These are phyloP conservation scores for Pseudochromis fuscus DNA, from an alignment of 2,797 vertebrate species.

Conservation along the genomic window DNA sequence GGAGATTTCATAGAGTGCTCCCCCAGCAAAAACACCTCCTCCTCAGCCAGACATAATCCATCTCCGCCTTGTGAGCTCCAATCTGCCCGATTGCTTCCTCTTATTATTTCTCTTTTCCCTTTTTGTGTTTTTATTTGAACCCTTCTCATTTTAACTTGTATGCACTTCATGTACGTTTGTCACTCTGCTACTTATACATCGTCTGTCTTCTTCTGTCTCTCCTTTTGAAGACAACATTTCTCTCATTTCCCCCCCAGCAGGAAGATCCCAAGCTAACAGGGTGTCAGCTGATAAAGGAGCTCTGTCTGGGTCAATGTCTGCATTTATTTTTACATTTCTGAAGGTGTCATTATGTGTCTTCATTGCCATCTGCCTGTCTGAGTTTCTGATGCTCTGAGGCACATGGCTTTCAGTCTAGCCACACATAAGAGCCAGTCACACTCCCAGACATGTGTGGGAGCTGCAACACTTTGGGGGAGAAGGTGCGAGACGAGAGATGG, in stretches of 20 bases:
- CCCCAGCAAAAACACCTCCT: slow-evolving; percentile 43
- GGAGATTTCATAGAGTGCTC: slow-evolving; percentile 56
- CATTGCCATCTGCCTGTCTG: slow-evolving; percentile 69
- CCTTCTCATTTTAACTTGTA: slow-evolving; percentile 11
- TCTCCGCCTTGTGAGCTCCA: slow-evolving; percentile 54
- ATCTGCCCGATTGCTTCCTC: slow-evolving; percentile 40
- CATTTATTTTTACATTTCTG: slow-evolving; percentile 42
- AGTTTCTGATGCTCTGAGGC: slow-evolving; percentile 47
- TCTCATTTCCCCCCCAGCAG: neutral
- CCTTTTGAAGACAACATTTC: neutral
- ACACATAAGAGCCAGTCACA: slow-evolving; percentile 58
- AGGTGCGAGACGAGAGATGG: slow-evolving; percentile 69
- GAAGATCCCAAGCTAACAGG: slow-evolving; percentile 7
- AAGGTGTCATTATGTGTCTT: slow-evolving; percentile 31
- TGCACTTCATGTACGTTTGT: slow-evolving; percentile 1
- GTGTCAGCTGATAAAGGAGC: slow-evolving; percentile 12
- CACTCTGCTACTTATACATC: slow-evolving; percentile 5
- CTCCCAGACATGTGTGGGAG: slow-evolving; percentile 73
- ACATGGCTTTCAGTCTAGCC: slow-evolving; percentile 56
- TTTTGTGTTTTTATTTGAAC: neutral
- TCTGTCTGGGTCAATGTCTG: slow-evolving; percentile 51
- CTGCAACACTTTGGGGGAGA: slow-evolving; percentile 44
- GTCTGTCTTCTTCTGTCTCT: neutral
- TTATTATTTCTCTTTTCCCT: slow-evolving; percentile 37
- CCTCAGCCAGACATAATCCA: slow-evolving; percentile 61